phyloP scores from a whole-genome alignment of 92 coral and sea anemone genomes.

The Heliopora coerulea region DNA sequence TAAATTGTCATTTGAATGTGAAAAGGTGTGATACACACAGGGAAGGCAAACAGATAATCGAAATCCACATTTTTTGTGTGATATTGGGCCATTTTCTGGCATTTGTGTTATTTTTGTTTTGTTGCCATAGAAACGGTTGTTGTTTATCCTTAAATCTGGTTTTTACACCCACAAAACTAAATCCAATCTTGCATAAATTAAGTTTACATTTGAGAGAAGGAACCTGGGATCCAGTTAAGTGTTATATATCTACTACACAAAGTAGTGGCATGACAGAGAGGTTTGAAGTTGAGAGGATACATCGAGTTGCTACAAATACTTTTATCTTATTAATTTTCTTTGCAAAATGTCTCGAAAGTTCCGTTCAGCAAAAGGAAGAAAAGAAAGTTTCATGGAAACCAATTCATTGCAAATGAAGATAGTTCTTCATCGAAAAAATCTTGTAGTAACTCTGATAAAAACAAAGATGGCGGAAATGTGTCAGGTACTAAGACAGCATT shows the following conservation, averaged over 20 bases:
- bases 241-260: neutral
- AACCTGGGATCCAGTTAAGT: neutral
- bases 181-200: neutral
- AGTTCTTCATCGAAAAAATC: slow-evolving; percentile 1
- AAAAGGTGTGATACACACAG: neutral
- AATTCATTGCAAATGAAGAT: neutral
- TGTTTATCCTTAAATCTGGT: neutral
- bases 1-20: neutral
- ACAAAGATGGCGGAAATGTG: neutral
- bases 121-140: neutral
- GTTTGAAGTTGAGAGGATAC: neutral
- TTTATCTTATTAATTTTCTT: neutral
- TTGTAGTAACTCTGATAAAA: neutral
- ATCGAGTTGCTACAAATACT: neutral
- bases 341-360: slow-evolving; percentile 3
- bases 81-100: neutral
- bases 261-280: neutral
- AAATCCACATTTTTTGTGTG: neutral
- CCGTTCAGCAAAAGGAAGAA: slow-evolving; percentile 8
- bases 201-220: neutral
- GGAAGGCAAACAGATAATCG: neutral
- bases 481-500: neutral
- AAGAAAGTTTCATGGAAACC: slow-evolving; percentile 9
- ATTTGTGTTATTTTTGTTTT: neutral
- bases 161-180: neutral